Evolutionary conservation across 2,113 vertebrate species (phyloP), one percentile per base, ranked within the genome.

Genomic region (Lophotis ruficrista): DNA sequence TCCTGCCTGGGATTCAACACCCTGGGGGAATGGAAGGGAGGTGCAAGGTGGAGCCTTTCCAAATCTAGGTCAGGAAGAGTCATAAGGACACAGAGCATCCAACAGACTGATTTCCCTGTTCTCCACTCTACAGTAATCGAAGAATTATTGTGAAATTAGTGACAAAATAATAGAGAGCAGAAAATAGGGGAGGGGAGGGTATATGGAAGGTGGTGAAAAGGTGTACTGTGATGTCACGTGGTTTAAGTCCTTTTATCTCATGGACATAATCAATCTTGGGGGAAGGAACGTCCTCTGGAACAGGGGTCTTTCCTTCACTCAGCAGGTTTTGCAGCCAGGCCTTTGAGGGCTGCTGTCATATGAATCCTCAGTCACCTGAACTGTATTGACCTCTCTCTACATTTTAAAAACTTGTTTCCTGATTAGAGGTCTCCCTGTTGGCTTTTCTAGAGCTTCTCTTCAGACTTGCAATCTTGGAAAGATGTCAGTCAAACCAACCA

Each of bases 61-160:
- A 90, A 57, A 94, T 85, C 45, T 50, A 51, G 79, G 94, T 66
- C 93, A 94, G 82, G 47, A 92, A 33, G 58, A 88, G 64, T 58
- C 53, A 10, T 4, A 69, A 77, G 61, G 81, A 85, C 75, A 69
- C 33, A 48, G 50, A 76, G 58, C 22, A 51, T 22, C 41, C 2
- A 2, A 35, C 60, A 81, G 75, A 83, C 58, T 76, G 90, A 75
- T 58, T 85, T 83, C 43, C 79, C 54, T 31, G 20, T 20, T 60
- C 84, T 61, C 7, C 18, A 60, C 38, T 5, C 35, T 31, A 21
- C 18, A 35, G 61, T 30, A 77, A 76, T 8, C n/a, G 83, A 77
- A 90, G 75, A 90, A 81, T 75, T 80, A 68, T 33, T 66, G 51
- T 50, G 30, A 31, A 83, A 77, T 77, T 66, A 71, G 22, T 53